Evolutionary conservation across 2,797 vertebrate species (phyloP).

Genomic region (Garrulus glandarius): DNA sequence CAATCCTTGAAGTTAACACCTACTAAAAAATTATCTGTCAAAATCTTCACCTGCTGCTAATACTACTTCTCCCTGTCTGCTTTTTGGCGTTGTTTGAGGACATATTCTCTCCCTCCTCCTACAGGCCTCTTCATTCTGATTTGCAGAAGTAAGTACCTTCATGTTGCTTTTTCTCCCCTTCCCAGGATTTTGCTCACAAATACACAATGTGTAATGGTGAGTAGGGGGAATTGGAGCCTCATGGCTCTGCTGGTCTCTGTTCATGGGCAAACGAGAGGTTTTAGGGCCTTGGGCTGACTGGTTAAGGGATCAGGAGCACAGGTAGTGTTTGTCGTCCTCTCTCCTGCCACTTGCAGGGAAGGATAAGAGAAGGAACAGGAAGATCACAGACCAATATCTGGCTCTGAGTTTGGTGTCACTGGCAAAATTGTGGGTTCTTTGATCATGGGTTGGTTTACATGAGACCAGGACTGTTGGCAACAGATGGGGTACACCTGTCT

Average conservation of each 20-base stretch:
- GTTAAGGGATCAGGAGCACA: neutral
- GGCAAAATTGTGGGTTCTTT: neutral
- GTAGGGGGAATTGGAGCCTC: neutral
- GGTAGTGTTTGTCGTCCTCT: neutral
- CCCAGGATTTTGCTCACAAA: neutral
- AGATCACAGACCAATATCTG: neutral
- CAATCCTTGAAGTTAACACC: neutral
- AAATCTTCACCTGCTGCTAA: neutral
- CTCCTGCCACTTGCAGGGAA: neutral
- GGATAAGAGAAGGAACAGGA: neutral
- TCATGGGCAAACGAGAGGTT: neutral
- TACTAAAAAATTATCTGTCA: neutral
- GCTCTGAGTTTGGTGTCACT: neutral
- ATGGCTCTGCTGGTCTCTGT: neutral
- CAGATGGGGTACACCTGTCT: no score
- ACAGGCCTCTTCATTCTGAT: neutral
- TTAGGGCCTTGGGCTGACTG: neutral
- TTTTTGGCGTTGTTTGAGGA: neutral
- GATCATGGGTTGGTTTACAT: neutral
- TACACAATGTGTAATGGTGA: rapidly evolving
- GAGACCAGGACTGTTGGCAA: neutral
- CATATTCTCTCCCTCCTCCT: neutral
- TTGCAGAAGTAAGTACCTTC: neutral
- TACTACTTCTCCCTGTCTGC: neutral
- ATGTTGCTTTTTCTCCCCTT: neutral